A percentile compares a stretch with the other conserved stretches of the same genome.
Conservation (phyloP, 2,888 invertebrate species). For the Hirtodrosophila cameraria region DNA sequence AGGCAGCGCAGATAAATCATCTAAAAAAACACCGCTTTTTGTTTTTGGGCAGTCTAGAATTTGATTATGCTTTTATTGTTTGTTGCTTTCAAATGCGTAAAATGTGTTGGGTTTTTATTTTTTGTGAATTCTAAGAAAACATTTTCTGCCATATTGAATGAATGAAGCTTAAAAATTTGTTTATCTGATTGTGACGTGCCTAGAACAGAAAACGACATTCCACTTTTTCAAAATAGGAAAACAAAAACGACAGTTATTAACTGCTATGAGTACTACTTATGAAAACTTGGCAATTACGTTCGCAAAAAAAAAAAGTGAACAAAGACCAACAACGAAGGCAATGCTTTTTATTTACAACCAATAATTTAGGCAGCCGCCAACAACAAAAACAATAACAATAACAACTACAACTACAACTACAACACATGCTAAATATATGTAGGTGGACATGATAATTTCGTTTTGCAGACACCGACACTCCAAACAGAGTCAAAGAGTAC, state of each 20-base stretch:
- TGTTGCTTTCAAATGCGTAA: constrained; percentile 58
- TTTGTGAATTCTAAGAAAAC: constrained; percentile 40
- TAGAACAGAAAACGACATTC: constrained; percentile 26
- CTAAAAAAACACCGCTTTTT: constrained; percentile 58
- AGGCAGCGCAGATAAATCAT: constrained; percentile 62
- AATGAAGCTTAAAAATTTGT: constrained; percentile 33
- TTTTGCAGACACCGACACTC: constrained; percentile 64
- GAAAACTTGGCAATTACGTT: constrained; percentile 64
- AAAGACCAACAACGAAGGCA: constrained; percentile 43
- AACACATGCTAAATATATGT: constrained; percentile 73
- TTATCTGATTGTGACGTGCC: constrained; percentile 47
- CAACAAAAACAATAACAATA: constrained; percentile 18
- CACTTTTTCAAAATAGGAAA: constrained; percentile 16
- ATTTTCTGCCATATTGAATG: constrained; percentile 49
- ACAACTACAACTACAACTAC: constrained; percentile 41
- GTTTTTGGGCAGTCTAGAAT: constrained; percentile 71
- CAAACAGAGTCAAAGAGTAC: constrained; percentile 18
- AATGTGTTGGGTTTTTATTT: constrained; percentile 39
- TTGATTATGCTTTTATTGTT: constrained; percentile 37
- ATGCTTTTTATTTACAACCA: constrained; percentile 75
- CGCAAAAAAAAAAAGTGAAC: constrained; percentile 70
- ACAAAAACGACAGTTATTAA: constrained; percentile 36
- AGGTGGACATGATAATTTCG: constrained; percentile 78
- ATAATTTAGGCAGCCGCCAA: constrained; percentile 66
- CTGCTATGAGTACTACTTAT: constrained; percentile 18